Base-by-base conservation (phyloP, 2,888 invertebrate species). In the Timandra comae region DNA sequence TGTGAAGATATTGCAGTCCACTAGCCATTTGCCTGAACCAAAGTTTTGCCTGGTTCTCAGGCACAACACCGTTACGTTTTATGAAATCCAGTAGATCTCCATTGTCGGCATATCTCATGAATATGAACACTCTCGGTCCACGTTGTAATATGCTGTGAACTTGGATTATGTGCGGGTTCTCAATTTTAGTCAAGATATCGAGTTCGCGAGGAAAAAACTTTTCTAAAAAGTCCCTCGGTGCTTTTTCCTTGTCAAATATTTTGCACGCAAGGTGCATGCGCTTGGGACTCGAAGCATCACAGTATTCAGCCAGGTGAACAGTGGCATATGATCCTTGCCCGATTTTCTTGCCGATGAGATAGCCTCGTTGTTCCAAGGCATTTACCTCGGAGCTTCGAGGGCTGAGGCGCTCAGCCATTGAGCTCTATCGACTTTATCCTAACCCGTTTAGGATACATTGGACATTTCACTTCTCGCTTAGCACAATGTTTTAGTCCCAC, bases 121-220 rank as follows among this genome's bases (percentile, higher is more conserved):
- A 94, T 54, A 96, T 95, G 72, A 95, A 96, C 28, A 95, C 93
- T 58, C 93, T 88, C 6, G 93, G 91, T 2, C 94, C 94, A 41
- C 94, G 88, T 63, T 95, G 93, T 35, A 95, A 77, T 47, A 94
- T 94, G 64, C 94, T 94, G 66, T 95, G 94, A 12, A 96, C 93
- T 87, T 93, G 93, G 47, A 97, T 94, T 27, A 97, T 93, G 64
- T 97, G 93, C 4, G 95, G 93, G 77, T 97, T 96, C 69, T 95
- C 93, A 47, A 98, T 92, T 73, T 93, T 92, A 12, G 93, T 94
- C 39, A 97, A 79, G 51, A 97, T 95, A 54, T 96, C 94, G 50
- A 97, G 87, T 86, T 98, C 97, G 38, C 97, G 90, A 13, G 97
- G 97, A 60, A 97, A 94, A 81, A 98, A 98, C 79, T 95, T 96